These are phyloP conservation scores for Plumapathes pennacea DNA, from an alignment of 92 coral and sea anemone species.

Conservation along the genomic window DNA sequence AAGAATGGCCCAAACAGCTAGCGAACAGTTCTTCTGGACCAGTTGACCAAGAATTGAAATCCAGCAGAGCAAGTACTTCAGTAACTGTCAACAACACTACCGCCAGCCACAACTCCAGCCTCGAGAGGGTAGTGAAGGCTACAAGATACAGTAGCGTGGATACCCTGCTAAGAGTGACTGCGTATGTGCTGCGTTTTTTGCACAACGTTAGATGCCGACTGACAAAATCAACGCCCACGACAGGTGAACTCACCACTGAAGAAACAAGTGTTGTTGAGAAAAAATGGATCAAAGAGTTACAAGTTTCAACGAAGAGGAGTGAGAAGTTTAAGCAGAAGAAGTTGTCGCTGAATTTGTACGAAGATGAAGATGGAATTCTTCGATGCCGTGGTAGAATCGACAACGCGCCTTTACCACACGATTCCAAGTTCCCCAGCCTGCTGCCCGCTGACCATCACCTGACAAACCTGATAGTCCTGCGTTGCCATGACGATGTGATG, in stretches of 20 bases:
- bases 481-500: conserved; percentile 3
- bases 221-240: not conserved
- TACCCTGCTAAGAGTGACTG: conserved; percentile 45
- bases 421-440: conserved; percentile 1
- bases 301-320: conserved; percentile 1
- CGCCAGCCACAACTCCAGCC: not conserved
- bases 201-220: conserved; percentile 10
- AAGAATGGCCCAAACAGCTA: no score
- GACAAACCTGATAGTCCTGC: not conserved
- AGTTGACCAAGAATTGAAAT: no score
- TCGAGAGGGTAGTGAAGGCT: conserved; percentile 17
- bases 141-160: conserved; percentile 32
- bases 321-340: conserved; percentile 10
- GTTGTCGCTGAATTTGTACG: conserved; percentile 17
- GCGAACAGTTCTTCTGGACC: no score
- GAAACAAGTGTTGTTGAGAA: conserved; percentile 25
- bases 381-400: conserved; percentile 15
- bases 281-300: conserved; percentile 34
- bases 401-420: not conserved
- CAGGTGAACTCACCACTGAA: conserved; percentile 9
- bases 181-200: conserved; percentile 37
- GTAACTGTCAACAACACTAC: not conserved
- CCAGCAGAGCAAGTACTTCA: no score
- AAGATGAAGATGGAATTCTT: conserved; percentile 1
- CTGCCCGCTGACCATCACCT: conserved; percentile 1